Conservation (phyloP, 1,140 invertebrate genomes). For the Probaryconus sp. region DNA sequence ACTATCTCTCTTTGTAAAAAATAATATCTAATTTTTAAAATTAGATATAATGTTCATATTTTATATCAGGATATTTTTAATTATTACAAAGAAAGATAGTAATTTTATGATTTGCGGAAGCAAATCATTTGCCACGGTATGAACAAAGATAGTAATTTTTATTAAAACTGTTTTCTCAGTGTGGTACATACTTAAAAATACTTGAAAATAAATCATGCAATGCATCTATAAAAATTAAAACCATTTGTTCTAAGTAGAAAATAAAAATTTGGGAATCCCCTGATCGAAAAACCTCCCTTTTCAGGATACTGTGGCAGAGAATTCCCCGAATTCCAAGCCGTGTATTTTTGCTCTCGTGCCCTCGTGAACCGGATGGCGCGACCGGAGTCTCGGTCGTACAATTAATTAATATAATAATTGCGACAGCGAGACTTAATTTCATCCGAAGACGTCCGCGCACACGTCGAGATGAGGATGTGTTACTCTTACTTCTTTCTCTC, state of each 20-base stretch:
- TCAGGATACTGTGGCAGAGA: constrained; percentile 21
- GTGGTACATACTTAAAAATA: no score
- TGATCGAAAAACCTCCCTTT: constrained; percentile 40
- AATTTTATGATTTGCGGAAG: no score
- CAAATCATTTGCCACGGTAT: no score
- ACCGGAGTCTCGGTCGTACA: constrained; percentile 60
- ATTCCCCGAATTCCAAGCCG: constrained; percentile 58
- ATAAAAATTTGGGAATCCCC: constrained; percentile 22
- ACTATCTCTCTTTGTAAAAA: no score
- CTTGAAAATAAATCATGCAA: no score
- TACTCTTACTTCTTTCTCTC: constrained; percentile 18
- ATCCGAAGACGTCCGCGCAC: constrained; percentile 45
- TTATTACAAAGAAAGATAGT: no score
- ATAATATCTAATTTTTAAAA: no score
- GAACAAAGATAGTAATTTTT: no score
- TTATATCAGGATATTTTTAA: no score
- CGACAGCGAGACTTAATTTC: constrained; percentile 69
- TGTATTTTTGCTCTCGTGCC: constrained; percentile 41
- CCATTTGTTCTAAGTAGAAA: neutral
- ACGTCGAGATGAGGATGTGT: constrained; percentile 14
- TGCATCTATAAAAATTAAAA: no score
- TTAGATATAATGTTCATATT: no score
- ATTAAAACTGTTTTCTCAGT: no score
- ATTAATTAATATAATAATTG: constrained; percentile 75
- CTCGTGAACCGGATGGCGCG: constrained; percentile 70